Percentiles rank a stretch among this genome's conserved stretches.
Conservation (phyloP, 2,797 vertebrate genomes). For the Cetoscarus ocellatus region DNA sequence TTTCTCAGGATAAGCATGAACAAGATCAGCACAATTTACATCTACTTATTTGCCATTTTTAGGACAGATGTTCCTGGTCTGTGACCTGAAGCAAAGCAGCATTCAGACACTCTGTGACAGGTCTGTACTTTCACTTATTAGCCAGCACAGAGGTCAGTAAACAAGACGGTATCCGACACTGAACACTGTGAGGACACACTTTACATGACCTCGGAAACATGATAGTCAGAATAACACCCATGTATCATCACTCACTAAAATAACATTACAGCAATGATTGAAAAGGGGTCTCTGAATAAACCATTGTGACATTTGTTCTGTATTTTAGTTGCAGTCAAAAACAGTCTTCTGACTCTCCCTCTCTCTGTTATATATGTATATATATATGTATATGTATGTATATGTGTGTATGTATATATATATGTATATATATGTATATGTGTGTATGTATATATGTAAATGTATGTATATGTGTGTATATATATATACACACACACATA, state of each 20-base stretch:
- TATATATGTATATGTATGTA: too few species aligned
- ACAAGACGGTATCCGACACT: conserved; percentile 34
- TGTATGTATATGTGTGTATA: too few species aligned
- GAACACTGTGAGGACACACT: conserved; percentile 16
- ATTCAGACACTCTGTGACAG: too few species aligned
- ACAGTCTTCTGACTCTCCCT: too few species aligned
- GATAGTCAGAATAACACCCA: conserved; percentile 21
- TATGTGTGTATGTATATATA: too few species aligned
- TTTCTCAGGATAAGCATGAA: conserved; percentile 47
- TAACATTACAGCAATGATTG: not conserved
- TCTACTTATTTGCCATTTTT: not conserved
- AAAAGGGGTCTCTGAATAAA: not conserved
- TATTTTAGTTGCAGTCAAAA: too few species aligned
- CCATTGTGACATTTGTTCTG: too few species aligned
- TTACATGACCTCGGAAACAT: conserved; percentile 8
- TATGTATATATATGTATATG: too few species aligned
- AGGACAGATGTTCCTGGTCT: not conserved
- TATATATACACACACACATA: too few species aligned
- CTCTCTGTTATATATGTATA: too few species aligned
- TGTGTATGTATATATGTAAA: too few species aligned
- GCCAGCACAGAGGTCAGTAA: conserved; percentile 11
- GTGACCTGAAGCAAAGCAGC: not conserved
- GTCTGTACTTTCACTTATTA: not conserved
- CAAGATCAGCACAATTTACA: not conserved
- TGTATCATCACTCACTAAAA: not conserved